phyloP scores from a whole-genome alignment of 2,888 invertebrate species.

The Phrixothrix hirtus region DNA sequence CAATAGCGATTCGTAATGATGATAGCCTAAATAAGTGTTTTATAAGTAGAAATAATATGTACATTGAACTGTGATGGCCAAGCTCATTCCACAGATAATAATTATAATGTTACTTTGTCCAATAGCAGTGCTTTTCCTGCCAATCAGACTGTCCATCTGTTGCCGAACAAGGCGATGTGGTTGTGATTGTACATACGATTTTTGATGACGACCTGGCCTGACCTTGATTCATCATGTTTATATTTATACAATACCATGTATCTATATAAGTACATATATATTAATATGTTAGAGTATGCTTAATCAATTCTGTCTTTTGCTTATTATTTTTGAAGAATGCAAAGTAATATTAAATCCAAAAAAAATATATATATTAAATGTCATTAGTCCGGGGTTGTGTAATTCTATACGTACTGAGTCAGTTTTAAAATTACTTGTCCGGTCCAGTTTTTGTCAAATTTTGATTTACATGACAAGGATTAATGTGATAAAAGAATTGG shows the following conservation, averaged over 20 bases:
- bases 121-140: constrained; percentile 45
- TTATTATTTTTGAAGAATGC: constrained; percentile 46
- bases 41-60: constrained; percentile 25
- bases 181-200: constrained; percentile 56
- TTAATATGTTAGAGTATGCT: constrained; percentile 46
- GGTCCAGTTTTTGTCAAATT: constrained; percentile 25
- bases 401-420: constrained; percentile 50
- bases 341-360: constrained; percentile 51
- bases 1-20: constrained; percentile 15
- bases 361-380: constrained; percentile 52
- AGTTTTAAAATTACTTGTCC: constrained; percentile 33
- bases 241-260: constrained; percentile 53
- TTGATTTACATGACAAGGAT: constrained; percentile 46
- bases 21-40: constrained; percentile 14
- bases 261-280: constrained; percentile 53
- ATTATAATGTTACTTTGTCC: constrained; percentile 43
- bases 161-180: constrained; percentile 47
- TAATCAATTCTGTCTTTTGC: constrained; percentile 54
- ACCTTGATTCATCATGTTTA: constrained; percentile 55
- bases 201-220: constrained; percentile 57
- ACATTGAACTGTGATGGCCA: constrained; percentile 47
- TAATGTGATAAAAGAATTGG: constrained; percentile 47
- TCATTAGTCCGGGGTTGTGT: constrained; percentile 55
- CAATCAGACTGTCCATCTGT: constrained; percentile 49
- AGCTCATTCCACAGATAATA: constrained; percentile 48